Base-by-base conservation (phyloP, 2,113 vertebrate species). In the Motacilla alba region DNA sequence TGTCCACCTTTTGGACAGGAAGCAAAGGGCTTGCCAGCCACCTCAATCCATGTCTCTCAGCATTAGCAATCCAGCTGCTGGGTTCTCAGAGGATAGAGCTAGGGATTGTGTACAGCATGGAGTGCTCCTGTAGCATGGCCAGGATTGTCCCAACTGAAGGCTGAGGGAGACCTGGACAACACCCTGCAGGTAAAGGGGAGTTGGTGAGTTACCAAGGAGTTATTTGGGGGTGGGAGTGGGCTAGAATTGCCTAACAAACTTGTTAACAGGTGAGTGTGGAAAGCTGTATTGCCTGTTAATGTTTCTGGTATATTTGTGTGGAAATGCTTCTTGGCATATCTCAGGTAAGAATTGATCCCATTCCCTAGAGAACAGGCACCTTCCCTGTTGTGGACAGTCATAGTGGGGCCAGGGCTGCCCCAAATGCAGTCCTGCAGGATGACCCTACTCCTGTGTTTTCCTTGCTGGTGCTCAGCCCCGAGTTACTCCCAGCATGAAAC, bases 91-190 rank as follows among this genome's bases (percentile, higher is more conserved):
- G 10, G 5, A 2, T 4, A 35, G 31, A 23, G 41, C 30, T 78
- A 13, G 68, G 76, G 64, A 7, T 0, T 30, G 55, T 27, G 27
- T 23, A 1, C 21, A 3, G 55, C 73, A 33, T 0, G 0, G 27
- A 20, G 55, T 3, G 43, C 33, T 49, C 69, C 83, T 33, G 3
- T 27, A 27, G 59, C 41, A 2, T 4, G 35, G 41, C 35, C 84
- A 31, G 27, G 60, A 58, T 37, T 13, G 26, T 31, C 59, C 44
- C 44, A 23, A 1, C 77, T 31, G 50, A 60, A 68, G 68, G 50
- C 88, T 53, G 63, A 66, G 31, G 24, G 66, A 83, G 17, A 67
- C 66, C 74, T n/a, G 66, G 60, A 72, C 69, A n/a, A 0, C 69
- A 77, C n/a, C 20, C n/a, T 39, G 27, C 15, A 13, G 62, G 80